These are phyloP conservation scores for Cosmorhoe ocellata DNA, from an alignment of 2,888 invertebrate species.

Conservation along the genomic window DNA sequence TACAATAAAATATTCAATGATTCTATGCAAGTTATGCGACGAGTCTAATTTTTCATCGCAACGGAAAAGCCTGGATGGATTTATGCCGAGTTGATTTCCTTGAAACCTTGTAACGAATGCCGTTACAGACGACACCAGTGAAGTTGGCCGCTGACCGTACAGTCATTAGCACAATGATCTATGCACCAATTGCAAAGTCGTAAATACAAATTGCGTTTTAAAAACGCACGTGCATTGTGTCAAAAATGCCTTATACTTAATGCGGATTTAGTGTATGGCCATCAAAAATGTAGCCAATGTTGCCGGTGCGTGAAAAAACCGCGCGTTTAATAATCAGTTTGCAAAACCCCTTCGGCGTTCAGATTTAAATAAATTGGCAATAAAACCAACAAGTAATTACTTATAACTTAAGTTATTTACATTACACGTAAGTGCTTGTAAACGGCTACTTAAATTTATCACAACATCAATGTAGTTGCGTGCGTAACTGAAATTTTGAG, in stretches of 20 bases:
- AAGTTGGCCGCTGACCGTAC: too few species aligned
- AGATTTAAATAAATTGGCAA: conserved; percentile 18
- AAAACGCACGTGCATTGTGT: too few species aligned
- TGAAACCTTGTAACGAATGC: background rate
- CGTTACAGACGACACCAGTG: background rate
- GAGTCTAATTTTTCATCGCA: conserved; percentile 2
- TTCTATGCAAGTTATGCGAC: background rate
- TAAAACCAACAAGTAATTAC: conserved; percentile 21
- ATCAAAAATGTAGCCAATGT: background rate
- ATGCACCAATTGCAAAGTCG: too few species aligned
- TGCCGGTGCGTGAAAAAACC: background rate
- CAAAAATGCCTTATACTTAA: too few species aligned
- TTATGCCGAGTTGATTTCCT: conserved; percentile 3
- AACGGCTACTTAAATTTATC: conserved; percentile 16
- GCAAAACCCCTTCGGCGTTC: background rate
- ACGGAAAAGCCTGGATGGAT: conserved; percentile 4
- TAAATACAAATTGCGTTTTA: too few species aligned
- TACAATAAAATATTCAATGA: conserved; percentile 9
- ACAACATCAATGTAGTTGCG: conserved; percentile 16
- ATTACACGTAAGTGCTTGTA: conserved; percentile 17
- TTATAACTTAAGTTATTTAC: conserved; percentile 21
- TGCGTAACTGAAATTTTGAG: conserved; percentile 9
- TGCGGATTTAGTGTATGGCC: too few species aligned
- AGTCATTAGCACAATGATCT: too few species aligned
- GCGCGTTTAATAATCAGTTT: conserved; percentile 3